phyloP scores from a whole-genome alignment of 2,888 invertebrate species.

The Tachystola acroxantha region DNA sequence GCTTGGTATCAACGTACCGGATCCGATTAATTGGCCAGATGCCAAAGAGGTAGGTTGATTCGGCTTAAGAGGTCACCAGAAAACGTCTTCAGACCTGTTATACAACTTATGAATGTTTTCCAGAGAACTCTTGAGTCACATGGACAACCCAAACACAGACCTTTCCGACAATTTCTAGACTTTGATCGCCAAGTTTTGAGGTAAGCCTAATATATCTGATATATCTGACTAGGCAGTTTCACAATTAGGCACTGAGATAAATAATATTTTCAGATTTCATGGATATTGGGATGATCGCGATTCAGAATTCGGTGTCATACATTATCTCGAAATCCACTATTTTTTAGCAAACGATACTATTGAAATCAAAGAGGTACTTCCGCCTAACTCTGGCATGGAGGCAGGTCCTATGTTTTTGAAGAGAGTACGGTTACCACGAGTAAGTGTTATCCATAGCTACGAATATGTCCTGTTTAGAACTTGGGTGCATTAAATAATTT shows the following conservation, averaged over 20 bases:
- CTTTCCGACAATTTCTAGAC: conserved; percentile 88
- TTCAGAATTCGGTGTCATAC: conserved; percentile 86
- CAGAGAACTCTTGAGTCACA: conserved; percentile 41
- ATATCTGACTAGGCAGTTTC: no score
- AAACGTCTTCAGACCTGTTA: background rate
- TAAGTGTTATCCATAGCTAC: conserved; percentile 39
- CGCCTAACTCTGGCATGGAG: conserved; percentile 84
- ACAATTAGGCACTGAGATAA: no score
- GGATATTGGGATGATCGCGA: conserved; percentile 94
- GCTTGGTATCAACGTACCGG: conserved; percentile 89
- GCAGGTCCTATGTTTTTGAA: conserved; percentile 85
- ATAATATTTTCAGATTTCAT: conserved; percentile 81
- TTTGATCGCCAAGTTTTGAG: conserved; percentile 84
- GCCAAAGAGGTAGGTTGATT: conserved; percentile 43
- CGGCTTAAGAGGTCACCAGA: background rate
- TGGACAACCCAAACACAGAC: conserved; percentile 73
- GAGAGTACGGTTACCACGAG: conserved; percentile 88
- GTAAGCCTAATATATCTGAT: no score
- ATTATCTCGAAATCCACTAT: conserved; percentile 88
- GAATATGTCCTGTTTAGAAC: background rate
- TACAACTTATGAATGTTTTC: conserved; percentile 25
- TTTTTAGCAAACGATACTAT: conserved; percentile 93
- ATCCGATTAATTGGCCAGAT: conserved; percentile 72
- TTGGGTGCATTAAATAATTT: background rate
- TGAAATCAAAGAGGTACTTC: conserved; percentile 87